These are phyloP conservation scores for Stercorarius parasiticus DNA, from an alignment of 2,113 vertebrate genomes.

Conservation along the genomic window DNA sequence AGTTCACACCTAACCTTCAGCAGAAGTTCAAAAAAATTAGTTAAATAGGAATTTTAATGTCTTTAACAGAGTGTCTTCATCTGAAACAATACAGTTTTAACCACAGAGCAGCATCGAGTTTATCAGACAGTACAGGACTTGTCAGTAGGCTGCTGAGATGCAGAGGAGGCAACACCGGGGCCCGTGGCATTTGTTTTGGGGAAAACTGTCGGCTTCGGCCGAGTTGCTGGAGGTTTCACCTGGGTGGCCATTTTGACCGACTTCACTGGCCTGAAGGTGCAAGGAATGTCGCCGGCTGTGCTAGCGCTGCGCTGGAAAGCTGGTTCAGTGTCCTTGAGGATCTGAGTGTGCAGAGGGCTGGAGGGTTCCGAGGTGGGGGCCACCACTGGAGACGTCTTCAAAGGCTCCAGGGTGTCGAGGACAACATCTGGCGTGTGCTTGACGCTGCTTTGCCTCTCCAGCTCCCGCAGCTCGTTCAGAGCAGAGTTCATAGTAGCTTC, in stretches of 20 bases:
- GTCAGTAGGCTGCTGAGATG: conserved; percentile 87
- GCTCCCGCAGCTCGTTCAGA: conserved; percentile 89
- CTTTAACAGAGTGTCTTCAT: background rate
- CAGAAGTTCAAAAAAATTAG: conserved; percentile 36
- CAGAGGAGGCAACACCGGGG: conserved; percentile 83
- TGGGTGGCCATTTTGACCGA: conserved; percentile 77
- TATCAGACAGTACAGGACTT: conserved; percentile 93
- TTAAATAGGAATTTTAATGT: conserved; percentile 54
- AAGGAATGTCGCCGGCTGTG: conserved; percentile 90
- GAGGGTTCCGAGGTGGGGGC: conserved; percentile 92
- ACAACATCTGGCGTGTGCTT: conserved; percentile 95
- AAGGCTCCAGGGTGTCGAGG: conserved; percentile 95
- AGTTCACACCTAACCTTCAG: conserved; percentile 57
- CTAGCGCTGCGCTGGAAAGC: conserved; percentile 95
- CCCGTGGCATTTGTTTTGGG: conserved; percentile 82
- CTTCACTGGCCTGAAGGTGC: conserved; percentile 89
- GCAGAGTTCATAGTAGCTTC: conserved; percentile 91
- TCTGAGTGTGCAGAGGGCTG: conserved; percentile 93
- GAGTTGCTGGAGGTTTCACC: conserved; percentile 88
- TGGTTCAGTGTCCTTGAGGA: conserved; percentile 83
- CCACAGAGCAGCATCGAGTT: background rate
- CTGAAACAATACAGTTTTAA: conserved; percentile 8
- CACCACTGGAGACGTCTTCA: conserved; percentile 82
- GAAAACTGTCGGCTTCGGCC: conserved; percentile 92
- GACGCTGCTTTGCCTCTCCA: conserved; percentile 89